phyloP scores from a whole-genome alignment of 2,113 vertebrate genomes.

The Phalacrocorax brasilianus region DNA sequence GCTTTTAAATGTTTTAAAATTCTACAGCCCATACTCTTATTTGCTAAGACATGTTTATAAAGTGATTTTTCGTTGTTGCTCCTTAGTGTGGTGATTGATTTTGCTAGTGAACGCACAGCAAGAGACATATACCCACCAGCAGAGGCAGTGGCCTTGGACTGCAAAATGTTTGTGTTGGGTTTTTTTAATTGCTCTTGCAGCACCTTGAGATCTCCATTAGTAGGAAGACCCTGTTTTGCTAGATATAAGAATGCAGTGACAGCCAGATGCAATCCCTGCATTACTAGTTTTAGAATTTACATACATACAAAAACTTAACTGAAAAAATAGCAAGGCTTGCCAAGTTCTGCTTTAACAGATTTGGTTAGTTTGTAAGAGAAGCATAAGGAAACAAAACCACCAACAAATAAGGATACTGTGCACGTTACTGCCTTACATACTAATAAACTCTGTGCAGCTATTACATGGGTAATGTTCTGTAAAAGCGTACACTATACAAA shows the following conservation, averaged over 20 bases:
- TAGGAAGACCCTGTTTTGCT: background rate
- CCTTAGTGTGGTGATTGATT: background rate
- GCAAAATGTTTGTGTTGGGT: background rate
- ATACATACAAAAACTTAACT: background rate
- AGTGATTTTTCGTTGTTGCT: background rate
- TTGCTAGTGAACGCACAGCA: background rate
- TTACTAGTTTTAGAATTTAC: background rate
- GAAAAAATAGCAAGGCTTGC: background rate
- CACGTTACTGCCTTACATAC: background rate
- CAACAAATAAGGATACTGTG: background rate
- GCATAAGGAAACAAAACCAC: background rate
- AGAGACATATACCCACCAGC: background rate
- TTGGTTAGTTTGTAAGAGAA: background rate
- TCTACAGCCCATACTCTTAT: background rate
- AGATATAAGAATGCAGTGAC: background rate
- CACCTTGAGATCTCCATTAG: background rate
- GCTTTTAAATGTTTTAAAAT: background rate
- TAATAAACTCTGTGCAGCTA: background rate
- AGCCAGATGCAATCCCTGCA: background rate
- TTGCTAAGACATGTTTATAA: background rate
- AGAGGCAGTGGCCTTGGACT: background rate
- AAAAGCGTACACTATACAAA: conserved; percentile 21
- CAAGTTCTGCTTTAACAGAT: background rate
- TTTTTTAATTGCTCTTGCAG: background rate
- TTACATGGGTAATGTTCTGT: conserved; percentile 35